Percentiles rank a stretch among this genome's conserved stretches.
These are phyloP conservation scores for Bovichtus variegatus DNA, from an alignment of 2,797 vertebrate species.

Conservation along the genomic window DNA sequence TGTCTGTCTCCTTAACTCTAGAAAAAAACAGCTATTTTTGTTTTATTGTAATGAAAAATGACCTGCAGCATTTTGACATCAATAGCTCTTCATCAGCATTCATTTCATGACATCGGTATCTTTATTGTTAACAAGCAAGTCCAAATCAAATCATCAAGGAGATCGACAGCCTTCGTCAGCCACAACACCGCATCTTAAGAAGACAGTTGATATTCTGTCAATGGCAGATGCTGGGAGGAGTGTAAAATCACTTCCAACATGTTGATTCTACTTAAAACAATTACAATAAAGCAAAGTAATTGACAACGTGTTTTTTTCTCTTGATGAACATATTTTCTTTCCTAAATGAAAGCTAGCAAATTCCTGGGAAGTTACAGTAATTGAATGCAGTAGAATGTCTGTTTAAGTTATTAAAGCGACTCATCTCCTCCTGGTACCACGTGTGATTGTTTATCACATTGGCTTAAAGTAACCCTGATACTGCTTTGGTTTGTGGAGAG, in stretches of 20 bases:
- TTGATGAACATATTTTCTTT: too few species aligned
- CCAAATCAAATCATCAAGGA: neutral
- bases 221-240: neutral
- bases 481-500: conserved; percentile 29
- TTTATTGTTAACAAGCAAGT: neutral
- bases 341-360: neutral
- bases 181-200: neutral
- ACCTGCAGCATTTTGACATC: neutral
- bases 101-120: neutral
- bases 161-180: neutral
- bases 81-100: neutral
- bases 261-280: neutral
- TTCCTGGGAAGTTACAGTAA: neutral
- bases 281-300: neutral
- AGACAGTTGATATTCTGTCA: neutral
- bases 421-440: neutral
- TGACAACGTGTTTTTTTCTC: neutral
- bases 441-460: conserved; percentile 24
- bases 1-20: neutral
- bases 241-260: neutral
- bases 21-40: neutral
- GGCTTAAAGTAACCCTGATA: conserved; percentile 23
- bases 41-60: neutral
- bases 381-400: neutral
- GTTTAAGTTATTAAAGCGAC: neutral